These are phyloP conservation scores for Dione juno DNA, from an alignment of 2,888 invertebrate species.

Conservation along the genomic window DNA sequence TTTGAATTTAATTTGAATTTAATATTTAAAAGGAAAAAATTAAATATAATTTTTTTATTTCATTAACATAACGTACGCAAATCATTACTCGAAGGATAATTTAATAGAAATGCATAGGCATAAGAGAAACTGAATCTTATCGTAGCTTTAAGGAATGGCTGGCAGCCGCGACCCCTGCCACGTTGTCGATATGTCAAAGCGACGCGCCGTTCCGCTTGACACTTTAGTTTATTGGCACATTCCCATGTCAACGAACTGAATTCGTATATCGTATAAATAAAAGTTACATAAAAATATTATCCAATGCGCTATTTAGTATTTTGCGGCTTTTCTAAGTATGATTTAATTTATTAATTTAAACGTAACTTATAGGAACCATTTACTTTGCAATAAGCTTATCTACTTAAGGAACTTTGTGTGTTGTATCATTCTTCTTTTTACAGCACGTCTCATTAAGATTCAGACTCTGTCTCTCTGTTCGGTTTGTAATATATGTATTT, in stretches of 20 bases:
- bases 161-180: constrained; percentile 53
- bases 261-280: constrained; percentile 44
- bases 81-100: constrained; percentile 19
- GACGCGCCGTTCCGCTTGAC: constrained; percentile 54
- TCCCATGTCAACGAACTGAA: constrained; percentile 57
- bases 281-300: constrained; percentile 30
- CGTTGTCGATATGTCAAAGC: constrained; percentile 53
- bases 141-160: constrained; percentile 52
- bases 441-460: no score
- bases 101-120: constrained; percentile 34
- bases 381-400: not conserved
- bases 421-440: not conserved
- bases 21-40: no score
- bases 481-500: no score
- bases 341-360: not conserved
- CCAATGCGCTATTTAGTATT: not conserved
- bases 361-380: not conserved
- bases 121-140: constrained; percentile 27
- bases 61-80: not conserved
- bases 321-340: not conserved
- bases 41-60: no score
- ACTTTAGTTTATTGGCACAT: constrained; percentile 65
- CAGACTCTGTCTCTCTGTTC: no score
- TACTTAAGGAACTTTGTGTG: not conserved
- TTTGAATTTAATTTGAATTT: no score